Base-by-base conservation (phyloP, 1,140 invertebrate species). In the Helicorthomorpha holstii region DNA sequence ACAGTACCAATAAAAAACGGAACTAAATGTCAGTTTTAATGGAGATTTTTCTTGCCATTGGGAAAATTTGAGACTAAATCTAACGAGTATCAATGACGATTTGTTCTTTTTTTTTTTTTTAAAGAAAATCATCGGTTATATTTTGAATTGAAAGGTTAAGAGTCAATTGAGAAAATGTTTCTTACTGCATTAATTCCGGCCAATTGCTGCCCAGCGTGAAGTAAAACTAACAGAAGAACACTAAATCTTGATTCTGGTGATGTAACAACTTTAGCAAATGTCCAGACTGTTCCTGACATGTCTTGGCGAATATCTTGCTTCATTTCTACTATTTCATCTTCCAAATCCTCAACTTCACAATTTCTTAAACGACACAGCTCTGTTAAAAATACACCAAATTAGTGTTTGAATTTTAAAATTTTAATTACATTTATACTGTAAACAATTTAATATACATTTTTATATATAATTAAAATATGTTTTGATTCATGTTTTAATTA, bases 181-280 rank as follows among this genome's bases (percentile, higher is more conserved):
- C 74, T 73, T 61, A 84, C 85, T 50, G 85, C 83, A 69, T 90
- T 91, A 29, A 91, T 87, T 41, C 86, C 86, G 57, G 79, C 81
- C 43, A 86, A 73, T 66, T 91, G 87, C 65, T 91, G 86, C 0
- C 85, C 83, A 29, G 77, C 74, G 64, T 89, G 85, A 64, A 87
- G 69, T 29, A 75, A 63, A 61, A 80, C 79, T 2, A 82, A 77
- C 44, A 90, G 71, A 23, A 85, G 58, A 3, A 90, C 60, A 3
- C 83, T 80, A 43, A 84, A 64, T 23, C 75, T 66, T 3, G 87
- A 65, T 1, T 60, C 41, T 4, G 26, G 42, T 12, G 49, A 46
- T 25, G 16, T 34, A 19, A 56, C 22, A 47, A 62, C 14, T 23
- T 26, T 24, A 22, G 38, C 24, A 1, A 60, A 34, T 29, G 47